Evolutionary conservation across 2,888 invertebrate genomes (phyloP).

Genomic region (Phengaris arion): DNA sequence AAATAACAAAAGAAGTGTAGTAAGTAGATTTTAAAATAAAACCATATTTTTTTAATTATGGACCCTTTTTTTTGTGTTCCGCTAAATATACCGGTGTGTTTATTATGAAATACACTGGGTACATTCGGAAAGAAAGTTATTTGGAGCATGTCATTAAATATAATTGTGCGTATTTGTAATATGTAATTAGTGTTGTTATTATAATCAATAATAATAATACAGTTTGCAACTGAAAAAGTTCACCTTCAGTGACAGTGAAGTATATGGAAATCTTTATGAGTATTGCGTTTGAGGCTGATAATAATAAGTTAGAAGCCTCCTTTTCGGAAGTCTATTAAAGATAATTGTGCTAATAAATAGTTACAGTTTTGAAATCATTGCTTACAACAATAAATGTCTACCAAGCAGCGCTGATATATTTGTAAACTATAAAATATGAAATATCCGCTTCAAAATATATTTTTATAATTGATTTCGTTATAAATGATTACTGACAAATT

Average conservation of each 20-base stretch:
- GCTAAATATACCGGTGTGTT: too few relatives aligned
- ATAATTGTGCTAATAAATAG: neutral
- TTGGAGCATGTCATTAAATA: neutral
- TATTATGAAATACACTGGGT: neutral
- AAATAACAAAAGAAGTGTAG: too few relatives aligned
- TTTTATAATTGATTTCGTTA: slow-evolving; percentile 17
- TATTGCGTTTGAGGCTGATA: neutral
- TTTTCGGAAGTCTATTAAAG: neutral
- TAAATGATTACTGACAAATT: slow-evolving; percentile 10
- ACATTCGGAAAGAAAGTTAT: neutral
- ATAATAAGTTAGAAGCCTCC: too few relatives aligned
- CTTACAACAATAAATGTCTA: neutral
- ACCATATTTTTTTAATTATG: too few relatives aligned
- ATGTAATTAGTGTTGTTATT: neutral
- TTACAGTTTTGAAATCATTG: neutral
- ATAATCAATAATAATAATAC: neutral
- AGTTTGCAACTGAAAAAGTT: neutral
- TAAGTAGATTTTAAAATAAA: too few relatives aligned
- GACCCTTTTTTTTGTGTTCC: too few relatives aligned
- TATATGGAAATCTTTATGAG: neutral
- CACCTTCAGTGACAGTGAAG: neutral
- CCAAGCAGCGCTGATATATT: neutral
- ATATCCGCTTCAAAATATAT: slow-evolving; percentile 11
- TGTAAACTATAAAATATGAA: neutral
- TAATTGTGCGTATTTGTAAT: neutral